Conservation (phyloP, 2,797 vertebrate species). For the Atherinosoma microstoma region DNA sequence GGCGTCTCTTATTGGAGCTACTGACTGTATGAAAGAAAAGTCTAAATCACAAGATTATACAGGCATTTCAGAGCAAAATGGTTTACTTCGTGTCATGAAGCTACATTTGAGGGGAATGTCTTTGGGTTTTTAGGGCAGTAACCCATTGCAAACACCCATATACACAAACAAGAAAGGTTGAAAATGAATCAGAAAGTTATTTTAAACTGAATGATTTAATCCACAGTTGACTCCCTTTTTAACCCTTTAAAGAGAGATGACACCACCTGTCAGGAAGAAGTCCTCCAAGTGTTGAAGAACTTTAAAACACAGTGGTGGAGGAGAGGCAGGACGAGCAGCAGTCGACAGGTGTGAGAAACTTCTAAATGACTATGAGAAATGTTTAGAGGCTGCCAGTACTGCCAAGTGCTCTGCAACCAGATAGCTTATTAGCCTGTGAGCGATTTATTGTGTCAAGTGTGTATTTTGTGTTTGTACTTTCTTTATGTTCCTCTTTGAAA, state of each 20-base stretch:
- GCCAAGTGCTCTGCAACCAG: neutral
- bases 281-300: neutral
- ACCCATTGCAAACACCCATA: neutral
- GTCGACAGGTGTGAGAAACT: neutral
- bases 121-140: neutral
- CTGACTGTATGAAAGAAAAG: neutral
- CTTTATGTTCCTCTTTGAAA: neutral
- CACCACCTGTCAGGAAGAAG: neutral
- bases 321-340: no score
- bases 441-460: neutral
- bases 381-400: no score
- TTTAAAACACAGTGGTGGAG: no score
- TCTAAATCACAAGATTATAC: neutral
- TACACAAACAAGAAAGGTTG: neutral
- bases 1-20: neutral
- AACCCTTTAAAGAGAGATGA: neutral
- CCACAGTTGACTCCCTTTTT: no score
- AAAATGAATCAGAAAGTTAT: neutral
- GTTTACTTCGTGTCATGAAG: neutral
- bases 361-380: neutral
- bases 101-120: neutral
- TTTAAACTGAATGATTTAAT: neutral
- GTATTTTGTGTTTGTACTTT: neutral
- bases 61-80: neutral
- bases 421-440: neutral